Base-by-base conservation (phyloP, 2,113 vertebrate species). In the Panthera leo region DNA sequence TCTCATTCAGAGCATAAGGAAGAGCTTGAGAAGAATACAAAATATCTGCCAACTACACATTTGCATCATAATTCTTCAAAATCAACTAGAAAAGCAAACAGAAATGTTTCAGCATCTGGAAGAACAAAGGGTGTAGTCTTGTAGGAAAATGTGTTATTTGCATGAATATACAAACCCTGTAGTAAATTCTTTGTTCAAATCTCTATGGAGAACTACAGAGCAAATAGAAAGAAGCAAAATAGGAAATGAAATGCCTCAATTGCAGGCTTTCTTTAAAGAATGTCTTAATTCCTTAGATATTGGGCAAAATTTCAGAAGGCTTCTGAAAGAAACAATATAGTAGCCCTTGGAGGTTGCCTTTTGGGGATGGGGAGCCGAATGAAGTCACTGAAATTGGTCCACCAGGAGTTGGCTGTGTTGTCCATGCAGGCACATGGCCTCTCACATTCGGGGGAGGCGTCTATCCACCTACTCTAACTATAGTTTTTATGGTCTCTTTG, bases 31-130 rank as follows among this genome's bases (percentile, higher is more conserved):
- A 92, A 90, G 78, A 39, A 80, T 87, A 31, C 8, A 65, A 9
- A 75, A 2, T 97, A 84, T 94, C 94, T 85, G 70, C 65, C 94
- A 97, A 73, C 45, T 73, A 39, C 0, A 7, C 55, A 93, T 98
- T 97, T 97, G 45, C 89, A 94, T 97, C 23, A 93, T 36, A 87
- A 45, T 1, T 25, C 16, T 97, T 87, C 55, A 97, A 97, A 97
- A 86, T 34, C 42, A 94, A 78, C 27, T 45, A 87, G 23, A 95
- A 75, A 68, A 96, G 84, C 88, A 98, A 94, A 85, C 25, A 97
- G 55, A 97, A 79, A 7, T 96, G 91, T 91, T 51, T 82, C 11
- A 23, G 13, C 34, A 90, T 96, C 82, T 95, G 55, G 96, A 92
- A 95, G 13, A 97, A 97, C 94, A 94, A 95, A 97, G 51, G 2